Evolutionary conservation across 2,888 invertebrate species (phyloP).

Genomic region (Sepiola atlantica): DNA sequence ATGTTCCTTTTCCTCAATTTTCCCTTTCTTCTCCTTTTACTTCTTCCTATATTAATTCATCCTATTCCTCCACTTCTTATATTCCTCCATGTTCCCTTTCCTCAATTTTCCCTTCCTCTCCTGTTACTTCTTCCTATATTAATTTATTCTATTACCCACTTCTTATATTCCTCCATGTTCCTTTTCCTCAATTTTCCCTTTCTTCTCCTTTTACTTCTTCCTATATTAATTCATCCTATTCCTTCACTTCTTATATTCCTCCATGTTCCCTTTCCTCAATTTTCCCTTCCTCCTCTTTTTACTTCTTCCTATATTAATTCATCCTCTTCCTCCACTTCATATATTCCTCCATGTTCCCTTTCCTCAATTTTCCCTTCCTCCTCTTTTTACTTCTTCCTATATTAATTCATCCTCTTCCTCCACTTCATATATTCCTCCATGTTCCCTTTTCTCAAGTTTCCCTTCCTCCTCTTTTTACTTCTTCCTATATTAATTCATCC

Average conservation of each 20-base stretch:
- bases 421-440: too few species aligned
- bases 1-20: too few species aligned
- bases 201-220: background rate
- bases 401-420: too few species aligned
- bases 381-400: background rate
- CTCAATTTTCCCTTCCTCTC: background rate
- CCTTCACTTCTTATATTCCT: background rate
- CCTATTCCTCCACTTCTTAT: too few species aligned
- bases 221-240: background rate
- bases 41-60: too few species aligned
- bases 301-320: background rate
- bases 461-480: background rate
- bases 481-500: background rate
- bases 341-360: background rate
- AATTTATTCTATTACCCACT: background rate
- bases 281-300: background rate
- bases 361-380: background rate
- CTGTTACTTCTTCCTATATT: background rate
- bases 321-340: background rate
- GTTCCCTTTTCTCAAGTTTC: background rate
- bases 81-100: too few species aligned
- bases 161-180: background rate
- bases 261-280: background rate
- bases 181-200: background rate
- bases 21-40: too few species aligned